Evolutionary conservation across 1,140 invertebrate species (phyloP).

Genomic region (Solenopsis invicta): DNA sequence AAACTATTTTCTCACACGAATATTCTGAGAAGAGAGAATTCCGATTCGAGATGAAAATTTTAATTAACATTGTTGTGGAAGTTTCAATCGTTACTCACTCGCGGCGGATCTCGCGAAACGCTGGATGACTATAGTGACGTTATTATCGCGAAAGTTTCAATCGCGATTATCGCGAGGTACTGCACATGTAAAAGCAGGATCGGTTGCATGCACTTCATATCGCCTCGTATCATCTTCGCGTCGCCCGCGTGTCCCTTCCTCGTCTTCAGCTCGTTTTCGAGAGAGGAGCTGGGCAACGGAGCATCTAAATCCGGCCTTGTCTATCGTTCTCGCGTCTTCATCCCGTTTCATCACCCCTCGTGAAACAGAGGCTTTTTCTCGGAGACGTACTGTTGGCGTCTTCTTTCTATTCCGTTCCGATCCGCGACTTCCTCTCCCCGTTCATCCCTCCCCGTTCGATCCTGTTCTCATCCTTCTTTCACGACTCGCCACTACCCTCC

Average conservation of each 20-base stretch:
- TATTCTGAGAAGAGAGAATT: not conserved
- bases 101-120: not conserved
- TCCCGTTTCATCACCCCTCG: constrained; percentile 31
- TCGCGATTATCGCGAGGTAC: not conserved
- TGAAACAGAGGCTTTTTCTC: constrained; percentile 44
- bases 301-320: constrained; percentile 47
- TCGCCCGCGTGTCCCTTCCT: not conserved
- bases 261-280: not conserved
- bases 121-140: not conserved
- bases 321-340: constrained; percentile 20
- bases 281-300: constrained; percentile 26
- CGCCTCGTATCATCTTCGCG: not conserved
- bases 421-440: not conserved
- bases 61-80: not conserved
- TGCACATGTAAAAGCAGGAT: not conserved
- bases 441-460: not conserved
- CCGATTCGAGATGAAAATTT: not conserved
- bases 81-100: not conserved
- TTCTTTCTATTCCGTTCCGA: not conserved
- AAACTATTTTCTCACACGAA: not conserved
- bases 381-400: constrained; percentile 1
- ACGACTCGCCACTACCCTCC: not conserved
- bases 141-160: not conserved
- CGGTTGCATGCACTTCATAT: not conserved
- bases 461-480: not conserved